Conservation (phyloP, 2,888 invertebrate genomes). For the Plagodis dolabraria region DNA sequence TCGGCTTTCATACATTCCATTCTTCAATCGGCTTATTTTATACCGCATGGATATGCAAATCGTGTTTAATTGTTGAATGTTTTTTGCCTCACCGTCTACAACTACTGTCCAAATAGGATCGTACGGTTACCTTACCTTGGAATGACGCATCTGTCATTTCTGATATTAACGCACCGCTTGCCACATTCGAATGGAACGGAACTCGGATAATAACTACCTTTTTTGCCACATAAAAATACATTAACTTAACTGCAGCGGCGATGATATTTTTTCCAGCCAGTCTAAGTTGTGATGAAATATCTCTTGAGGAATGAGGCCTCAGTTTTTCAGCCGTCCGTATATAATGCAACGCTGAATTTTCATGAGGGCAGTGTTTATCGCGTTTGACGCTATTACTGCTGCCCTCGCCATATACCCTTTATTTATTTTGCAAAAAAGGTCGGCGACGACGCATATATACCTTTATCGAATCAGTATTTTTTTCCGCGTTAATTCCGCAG, state of each 20-base stretch:
- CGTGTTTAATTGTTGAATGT: slow-evolving; percentile 67
- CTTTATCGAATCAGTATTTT: slow-evolving; percentile 77
- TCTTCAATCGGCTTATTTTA: slow-evolving; percentile 60
- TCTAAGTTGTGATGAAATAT: slow-evolving; percentile 64
- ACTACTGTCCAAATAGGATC: slow-evolving; percentile 48
- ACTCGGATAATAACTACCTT: slow-evolving; percentile 62
- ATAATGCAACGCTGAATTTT: slow-evolving; percentile 75
- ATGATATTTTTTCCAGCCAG: slow-evolving; percentile 52
- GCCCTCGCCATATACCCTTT: slow-evolving; percentile 63
- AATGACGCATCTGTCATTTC: slow-evolving; percentile 81
- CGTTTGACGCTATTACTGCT: slow-evolving; percentile 67
- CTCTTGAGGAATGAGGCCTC: slow-evolving; percentile 57
- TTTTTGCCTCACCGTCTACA: slow-evolving; percentile 49
- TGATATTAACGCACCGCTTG: slow-evolving; percentile 73
- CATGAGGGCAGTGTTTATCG: slow-evolving; percentile 78
- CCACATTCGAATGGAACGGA: slow-evolving; percentile 62
- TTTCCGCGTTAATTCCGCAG: slow-evolving; percentile 80
- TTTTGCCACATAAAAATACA: slow-evolving; percentile 57
- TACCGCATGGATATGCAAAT: slow-evolving; percentile 78
- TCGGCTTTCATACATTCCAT: slow-evolving; percentile 61
- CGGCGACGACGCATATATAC: slow-evolving; percentile 70
- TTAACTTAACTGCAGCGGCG: slow-evolving; percentile 54
- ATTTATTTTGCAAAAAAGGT: slow-evolving; percentile 73
- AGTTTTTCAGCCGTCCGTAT: slow-evolving; percentile 59
- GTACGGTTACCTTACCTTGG: slow-evolving; percentile 48